Evolutionary conservation across 2,113 vertebrate genomes (phyloP), one percentile per base, ranked within the genome.

Genomic region (Pelvicachromis taeniatus): DNA sequence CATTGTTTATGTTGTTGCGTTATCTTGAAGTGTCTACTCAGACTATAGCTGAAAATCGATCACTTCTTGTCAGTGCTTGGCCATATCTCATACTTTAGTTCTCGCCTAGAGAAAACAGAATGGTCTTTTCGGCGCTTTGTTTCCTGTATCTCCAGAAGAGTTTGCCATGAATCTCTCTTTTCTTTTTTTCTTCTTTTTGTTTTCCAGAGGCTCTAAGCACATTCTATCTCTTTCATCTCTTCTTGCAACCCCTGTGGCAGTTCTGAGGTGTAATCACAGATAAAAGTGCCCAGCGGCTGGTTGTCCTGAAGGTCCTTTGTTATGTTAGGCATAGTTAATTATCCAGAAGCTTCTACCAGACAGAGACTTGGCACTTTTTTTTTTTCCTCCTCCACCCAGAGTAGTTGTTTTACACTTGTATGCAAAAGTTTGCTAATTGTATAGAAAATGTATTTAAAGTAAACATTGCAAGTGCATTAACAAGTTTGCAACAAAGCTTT

Each of bases 231-330:
- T 81, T 31, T n/a, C 42, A 77, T 81, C 59, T 75, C 14, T 54
- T 35, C 48, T 63, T 78, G 50, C 29, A 80, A 40, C 16, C 40
- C 80, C 42, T 1, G 3, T 87, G 54, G 79, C 80, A 82, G 77
- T 87, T 85, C 31, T 85, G 63, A 88, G 65, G 78, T 93, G 58
- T 91, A 85, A 83, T 80, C 38, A 6, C 26, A 82, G 79, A 89
- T 84, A 80, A 87, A 85, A 33, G 17, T 79, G 73, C 53, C 77
- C 10, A 8, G 31, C 61, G n/a, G 73, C 77, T 79, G 78, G 26
- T 79, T 68, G 77, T 87, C 61, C 58, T 82, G 42, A 81, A 90
- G 83, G 48, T 68, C 40, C 35, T 86, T 83, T 65, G 59, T 42
- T 38, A 52, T 45, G 54, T 82, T 61, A 53, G 35, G 9, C 56